Evolutionary conservation across 2,797 vertebrate genomes (phyloP).

Genomic region (Sardinella longiceps): DNA sequence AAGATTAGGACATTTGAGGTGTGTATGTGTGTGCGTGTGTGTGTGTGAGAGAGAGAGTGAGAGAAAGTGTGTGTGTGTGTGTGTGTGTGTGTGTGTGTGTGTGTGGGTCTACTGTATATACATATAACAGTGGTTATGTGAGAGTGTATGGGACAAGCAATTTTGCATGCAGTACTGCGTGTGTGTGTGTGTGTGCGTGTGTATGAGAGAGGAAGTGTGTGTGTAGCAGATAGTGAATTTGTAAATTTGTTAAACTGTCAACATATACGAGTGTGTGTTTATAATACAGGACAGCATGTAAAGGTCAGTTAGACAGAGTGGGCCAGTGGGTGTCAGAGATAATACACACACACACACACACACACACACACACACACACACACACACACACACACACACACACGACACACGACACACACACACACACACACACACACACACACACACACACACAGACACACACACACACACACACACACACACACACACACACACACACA

Average conservation of each 20-base stretch:
- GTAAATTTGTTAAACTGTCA: not conserved
- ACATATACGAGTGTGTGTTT: not conserved
- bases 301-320: slow-evolving; percentile 1
- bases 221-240: not conserved
- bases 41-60: slow-evolving; percentile 30
- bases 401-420: slow-evolving; percentile 6
- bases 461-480: slow-evolving; percentile 1
- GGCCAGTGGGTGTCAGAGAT: slow-evolving; percentile 13
- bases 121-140: slow-evolving; percentile 3
- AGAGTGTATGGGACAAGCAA: not conserved
- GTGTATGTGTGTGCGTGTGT: slow-evolving; percentile 22
- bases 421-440: slow-evolving; percentile 7
- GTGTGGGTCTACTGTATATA: not conserved
- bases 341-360: slow-evolving; percentile 7
- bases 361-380: slow-evolving; percentile 5
- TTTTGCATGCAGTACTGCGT: not conserved
- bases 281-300: not conserved
- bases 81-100: not conserved
- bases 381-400: not conserved
- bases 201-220: not conserved
- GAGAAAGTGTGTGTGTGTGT: slow-evolving; percentile 20
- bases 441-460: slow-evolving; percentile 4
- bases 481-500: slow-evolving; percentile 5
- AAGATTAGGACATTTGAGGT: slow-evolving; percentile 52
- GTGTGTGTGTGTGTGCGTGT: slow-evolving; percentile 24